Evolutionary conservation across 2,888 invertebrate genomes (phyloP), one percentile per base, ranked within the genome.

Genomic region (Helleia helle): DNA sequence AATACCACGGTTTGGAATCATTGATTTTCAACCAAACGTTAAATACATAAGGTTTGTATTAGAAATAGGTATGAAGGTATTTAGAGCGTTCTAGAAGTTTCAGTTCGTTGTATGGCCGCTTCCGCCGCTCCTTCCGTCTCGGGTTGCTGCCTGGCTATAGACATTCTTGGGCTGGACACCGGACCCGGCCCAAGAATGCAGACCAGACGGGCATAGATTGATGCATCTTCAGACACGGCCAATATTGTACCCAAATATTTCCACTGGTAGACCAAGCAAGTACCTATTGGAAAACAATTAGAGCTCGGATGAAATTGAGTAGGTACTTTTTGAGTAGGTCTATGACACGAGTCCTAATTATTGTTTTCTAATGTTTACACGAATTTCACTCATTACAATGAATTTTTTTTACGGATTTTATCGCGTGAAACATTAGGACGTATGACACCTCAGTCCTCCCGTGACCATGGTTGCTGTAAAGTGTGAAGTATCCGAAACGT

Each of bases 121-220:
- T 83, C 83, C 83, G 83, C 72, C 71, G 76, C 73, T 77, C 71
- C 77, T 83, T 83, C 83, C 83, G 83, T 81, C 79, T 83, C 81
- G 81, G 71, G 75, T 81, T 80, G 76, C 79, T 76, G 64, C 15
- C n/a, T n/a, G n/a, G 68, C 63, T 72, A 68, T 61, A 65, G 63
- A 68, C 72, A 80, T 80, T 80, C 79, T 73, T 66, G 58, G 63
- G 71, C 67, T 70, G 69, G 71, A 68, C 69, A 71, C 70, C 66
- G 66, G 73, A 65, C 62, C 70, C 66, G 59, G 65, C 59, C 59
- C 49, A 71, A 69, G 81, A 83, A 83, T 80, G 81, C 67, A 59
- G 77, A 61, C 68, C 66, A 71, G 71, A 69, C 74, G 53, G 59
- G 66, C 63, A 76, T 77, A 79, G 74, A 73, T 77, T 71, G 77